phyloP scores from a whole-genome alignment of 2,888 invertebrate species.

The Nyleta sp. region DNA sequence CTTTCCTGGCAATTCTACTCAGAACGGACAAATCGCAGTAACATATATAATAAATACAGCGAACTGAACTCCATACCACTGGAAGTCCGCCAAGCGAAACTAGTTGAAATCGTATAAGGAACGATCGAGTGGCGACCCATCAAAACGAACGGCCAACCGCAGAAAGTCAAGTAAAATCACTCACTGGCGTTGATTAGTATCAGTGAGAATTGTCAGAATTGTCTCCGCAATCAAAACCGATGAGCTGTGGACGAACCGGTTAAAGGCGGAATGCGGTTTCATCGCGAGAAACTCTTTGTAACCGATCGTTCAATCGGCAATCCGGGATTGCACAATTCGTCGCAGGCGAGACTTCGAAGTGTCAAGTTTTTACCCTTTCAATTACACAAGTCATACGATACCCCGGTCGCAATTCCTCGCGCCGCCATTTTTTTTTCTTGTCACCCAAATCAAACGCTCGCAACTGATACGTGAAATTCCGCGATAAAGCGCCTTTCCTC shows the following conservation, averaged over 20 bases:
- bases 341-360: slow-evolving; percentile 47
- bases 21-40: no score
- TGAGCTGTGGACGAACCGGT: slow-evolving; percentile 73
- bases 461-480: slow-evolving; percentile 35
- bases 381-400: slow-evolving; percentile 64
- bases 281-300: slow-evolving; percentile 76
- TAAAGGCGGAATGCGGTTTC: slow-evolving; percentile 77
- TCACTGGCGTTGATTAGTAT: slow-evolving; percentile 39
- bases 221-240: slow-evolving; percentile 67
- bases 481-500: background rate
- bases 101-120: slow-evolving; percentile 9
- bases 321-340: slow-evolving; percentile 63
- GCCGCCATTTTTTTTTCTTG: background rate
- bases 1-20: no score
- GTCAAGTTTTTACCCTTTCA: slow-evolving; percentile 63
- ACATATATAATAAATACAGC: no score
- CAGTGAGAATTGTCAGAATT: slow-evolving; percentile 51
- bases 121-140: slow-evolving; percentile 2
- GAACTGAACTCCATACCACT: no score
- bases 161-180: slow-evolving; percentile 44
- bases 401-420: slow-evolving; percentile 49
- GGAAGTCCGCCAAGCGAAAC: background rate
- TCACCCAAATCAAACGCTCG: slow-evolving; percentile 13
- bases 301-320: slow-evolving; percentile 71
- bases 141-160: slow-evolving; percentile 20